These are phyloP conservation scores for Diplolepis rosae DNA, from an alignment of 2,888 invertebrate genomes.

Conservation along the genomic window DNA sequence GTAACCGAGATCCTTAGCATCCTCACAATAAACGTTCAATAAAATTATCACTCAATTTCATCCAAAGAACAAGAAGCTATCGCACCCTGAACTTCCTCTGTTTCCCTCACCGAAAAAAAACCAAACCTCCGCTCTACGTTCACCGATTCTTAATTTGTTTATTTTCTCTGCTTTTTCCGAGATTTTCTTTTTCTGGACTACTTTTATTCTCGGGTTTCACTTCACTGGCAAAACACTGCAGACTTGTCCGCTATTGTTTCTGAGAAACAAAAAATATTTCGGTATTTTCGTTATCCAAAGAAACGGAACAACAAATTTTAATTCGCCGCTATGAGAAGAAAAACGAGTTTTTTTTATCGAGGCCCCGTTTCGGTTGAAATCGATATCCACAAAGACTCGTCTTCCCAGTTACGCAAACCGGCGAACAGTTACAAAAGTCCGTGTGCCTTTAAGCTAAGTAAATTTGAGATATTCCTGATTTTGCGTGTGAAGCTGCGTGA, in stretches of 20 bases:
- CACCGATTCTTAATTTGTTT: neutral
- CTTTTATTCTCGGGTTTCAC: constrained; percentile 16
- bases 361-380: constrained; percentile 33
- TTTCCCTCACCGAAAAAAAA: neutral
- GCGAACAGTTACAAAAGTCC: constrained; percentile 34
- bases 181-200: constrained; percentile 8
- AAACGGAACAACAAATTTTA: constrained; percentile 27
- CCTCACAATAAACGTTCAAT: constrained; percentile 50
- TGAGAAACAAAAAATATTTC: constrained; percentile 19
- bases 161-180: neutral
- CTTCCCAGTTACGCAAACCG: constrained; percentile 56
- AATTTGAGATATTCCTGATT: neutral
- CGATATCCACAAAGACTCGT: constrained; percentile 54
- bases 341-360: constrained; percentile 40
- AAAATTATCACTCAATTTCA: constrained; percentile 23
- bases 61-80: neutral
- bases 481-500: neutral
- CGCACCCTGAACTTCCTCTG: neutral
- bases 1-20: constrained; percentile 59
- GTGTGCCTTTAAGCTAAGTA: constrained; percentile 34
- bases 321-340: constrained; percentile 37
- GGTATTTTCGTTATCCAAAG: constrained; percentile 24
- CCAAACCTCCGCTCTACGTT: neutral
- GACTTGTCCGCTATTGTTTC: neutral
- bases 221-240: constrained; percentile 22